Evolutionary conservation across 2,888 invertebrate genomes (phyloP).

Genomic region (Allygus modestus): DNA sequence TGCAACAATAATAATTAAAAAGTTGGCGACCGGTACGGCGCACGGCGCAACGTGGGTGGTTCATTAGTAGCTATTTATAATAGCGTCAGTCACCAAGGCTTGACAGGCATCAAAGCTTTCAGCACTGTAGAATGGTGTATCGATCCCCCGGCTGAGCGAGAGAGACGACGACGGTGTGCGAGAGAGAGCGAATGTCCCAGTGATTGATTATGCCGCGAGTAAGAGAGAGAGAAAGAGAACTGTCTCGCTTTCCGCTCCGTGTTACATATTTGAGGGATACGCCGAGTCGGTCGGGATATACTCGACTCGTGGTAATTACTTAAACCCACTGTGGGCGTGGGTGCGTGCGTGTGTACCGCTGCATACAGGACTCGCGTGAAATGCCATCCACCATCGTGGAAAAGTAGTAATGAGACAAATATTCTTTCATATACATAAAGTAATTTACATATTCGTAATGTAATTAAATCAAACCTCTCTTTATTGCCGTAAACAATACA

Average conservation of each 20-base stretch:
- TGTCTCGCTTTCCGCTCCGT: conserved; percentile 33
- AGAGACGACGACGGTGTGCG: conserved; percentile 14
- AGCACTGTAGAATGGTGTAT: conserved; percentile 53
- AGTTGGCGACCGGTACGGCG: conserved; percentile 20
- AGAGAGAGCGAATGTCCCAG: conserved; percentile 61
- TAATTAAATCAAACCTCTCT: too few relatives aligned
- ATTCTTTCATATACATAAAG: too few relatives aligned
- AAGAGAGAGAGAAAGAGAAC: conserved; percentile 50
- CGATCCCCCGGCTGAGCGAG: not conserved
- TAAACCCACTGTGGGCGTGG: not conserved
- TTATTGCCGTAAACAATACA: too few relatives aligned
- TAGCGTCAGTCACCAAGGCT: conserved; percentile 39
- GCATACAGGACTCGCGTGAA: too few relatives aligned
- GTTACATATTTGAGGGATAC: conserved; percentile 58
- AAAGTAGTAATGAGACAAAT: too few relatives aligned
- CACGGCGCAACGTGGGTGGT: conserved; percentile 35
- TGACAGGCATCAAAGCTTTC: conserved; percentile 53
- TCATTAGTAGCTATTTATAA: conserved; percentile 60
- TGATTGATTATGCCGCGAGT: conserved; percentile 57
- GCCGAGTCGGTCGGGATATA: not conserved
- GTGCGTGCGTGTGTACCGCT: not conserved
- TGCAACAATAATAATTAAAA: conserved; percentile 12
- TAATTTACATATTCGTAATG: too few relatives aligned
- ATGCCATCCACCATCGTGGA: too few relatives aligned
- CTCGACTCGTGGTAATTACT: conserved; percentile 35